Conservation (phyloP, 2,888 invertebrate species). For the Rhingia rostrata region DNA sequence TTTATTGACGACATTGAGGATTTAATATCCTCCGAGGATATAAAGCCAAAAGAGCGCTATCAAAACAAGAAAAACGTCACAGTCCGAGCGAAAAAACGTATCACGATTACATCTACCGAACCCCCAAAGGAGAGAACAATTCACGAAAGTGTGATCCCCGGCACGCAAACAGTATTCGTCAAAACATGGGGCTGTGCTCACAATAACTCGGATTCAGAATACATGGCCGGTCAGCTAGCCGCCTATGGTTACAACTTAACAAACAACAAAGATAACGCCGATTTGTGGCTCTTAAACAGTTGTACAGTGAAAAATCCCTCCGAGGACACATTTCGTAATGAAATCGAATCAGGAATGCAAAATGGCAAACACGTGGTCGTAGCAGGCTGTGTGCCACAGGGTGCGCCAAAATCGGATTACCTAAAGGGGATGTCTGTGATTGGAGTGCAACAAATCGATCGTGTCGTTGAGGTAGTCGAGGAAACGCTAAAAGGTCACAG, state of each 20-base stretch:
- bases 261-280: slow-evolving; percentile 90
- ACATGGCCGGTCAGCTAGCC: slow-evolving; percentile 97
- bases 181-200: slow-evolving; percentile 99
- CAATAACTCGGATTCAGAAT: slow-evolving; percentile 98
- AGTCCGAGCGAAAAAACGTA: slow-evolving; percentile 86
- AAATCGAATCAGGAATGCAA: slow-evolving; percentile 89
- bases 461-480: slow-evolving; percentile 98
- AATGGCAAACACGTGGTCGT: slow-evolving; percentile 93
- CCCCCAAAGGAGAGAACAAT: slow-evolving; percentile 82
- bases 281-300: slow-evolving; percentile 97
- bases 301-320: slow-evolving; percentile 99
- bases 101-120: slow-evolving; percentile 62
- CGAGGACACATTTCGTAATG: slow-evolving; percentile 96
- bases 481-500: slow-evolving; percentile 96
- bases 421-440: slow-evolving; percentile 91
- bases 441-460: slow-evolving; percentile 99
- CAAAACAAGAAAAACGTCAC: slow-evolving; percentile 88
- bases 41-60: slow-evolving; percentile 91
- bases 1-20: slow-evolving; percentile 92
- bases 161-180: slow-evolving; percentile 91
- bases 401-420: slow-evolving; percentile 89
- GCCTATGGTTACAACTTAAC: slow-evolving; percentile 94
- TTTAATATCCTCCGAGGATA: slow-evolving; percentile 90
- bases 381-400: slow-evolving; percentile 99
- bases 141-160: slow-evolving; percentile 86